Conservation (phyloP, 2,888 invertebrate species). For the Drosophila siamana region DNA sequence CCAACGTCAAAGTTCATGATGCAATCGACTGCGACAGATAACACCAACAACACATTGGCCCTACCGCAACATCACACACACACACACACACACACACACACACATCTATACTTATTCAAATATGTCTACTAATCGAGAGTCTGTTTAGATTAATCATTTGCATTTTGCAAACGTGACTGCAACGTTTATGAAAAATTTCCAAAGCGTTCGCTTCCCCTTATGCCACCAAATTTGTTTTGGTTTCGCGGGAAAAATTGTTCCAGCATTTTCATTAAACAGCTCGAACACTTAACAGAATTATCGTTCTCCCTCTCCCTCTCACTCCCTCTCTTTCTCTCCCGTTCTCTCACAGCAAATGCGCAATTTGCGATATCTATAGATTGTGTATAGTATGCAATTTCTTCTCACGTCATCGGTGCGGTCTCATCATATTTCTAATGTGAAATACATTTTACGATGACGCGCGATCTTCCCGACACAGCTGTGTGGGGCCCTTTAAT, state of each 20-base stretch:
- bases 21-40: constrained; percentile 38
- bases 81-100: neutral
- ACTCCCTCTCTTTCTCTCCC: neutral
- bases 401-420: neutral
- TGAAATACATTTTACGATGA: constrained; percentile 22
- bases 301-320: neutral
- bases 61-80: constrained; percentile 37
- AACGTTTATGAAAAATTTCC: constrained; percentile 8
- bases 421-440: constrained; percentile 5
- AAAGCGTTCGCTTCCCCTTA: neutral
- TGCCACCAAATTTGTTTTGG: neutral
- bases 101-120: neutral
- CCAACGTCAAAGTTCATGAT: constrained; percentile 19
- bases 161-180: constrained; percentile 24
- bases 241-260: neutral
- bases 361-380: constrained; percentile 5
- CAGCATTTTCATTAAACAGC: neutral
- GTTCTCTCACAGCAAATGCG: constrained; percentile 10
- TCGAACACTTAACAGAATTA: constrained; percentile 1
- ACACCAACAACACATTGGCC: constrained; percentile 35
- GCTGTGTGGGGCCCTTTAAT: neutral
- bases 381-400: neutral
- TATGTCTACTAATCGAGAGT: neutral
- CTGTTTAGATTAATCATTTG: constrained; percentile 23
- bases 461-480: constrained; percentile 25